These are phyloP conservation scores for Acanthosoma haemorrhoidale DNA, from an alignment of 2,888 invertebrate species.

Conservation along the genomic window DNA sequence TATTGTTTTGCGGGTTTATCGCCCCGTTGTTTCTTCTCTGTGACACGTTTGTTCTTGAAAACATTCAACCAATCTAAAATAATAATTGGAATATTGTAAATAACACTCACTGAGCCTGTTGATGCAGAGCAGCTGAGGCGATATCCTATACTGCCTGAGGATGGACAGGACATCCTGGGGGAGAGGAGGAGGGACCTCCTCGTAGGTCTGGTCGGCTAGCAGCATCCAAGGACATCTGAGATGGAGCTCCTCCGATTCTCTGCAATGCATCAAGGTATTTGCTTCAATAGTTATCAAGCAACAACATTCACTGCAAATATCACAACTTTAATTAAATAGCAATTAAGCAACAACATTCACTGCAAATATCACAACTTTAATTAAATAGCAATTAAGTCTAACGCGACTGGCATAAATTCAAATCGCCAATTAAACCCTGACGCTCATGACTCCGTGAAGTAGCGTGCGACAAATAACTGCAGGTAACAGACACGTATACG, in stretches of 20 bases:
- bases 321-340: neutral
- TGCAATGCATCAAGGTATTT: conserved; percentile 1
- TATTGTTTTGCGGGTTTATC: too few species aligned
- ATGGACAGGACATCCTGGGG: conserved; percentile 49
- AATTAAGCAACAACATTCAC: too few species aligned
- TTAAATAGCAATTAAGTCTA: too few species aligned
- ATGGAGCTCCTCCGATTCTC: conserved; percentile 28
- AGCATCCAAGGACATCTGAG: conserved; percentile 50
- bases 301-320: neutral
- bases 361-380: neutral
- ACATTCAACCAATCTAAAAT: too few species aligned
- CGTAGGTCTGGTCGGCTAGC: conserved; percentile 76
- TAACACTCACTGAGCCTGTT: conserved; percentile 47
- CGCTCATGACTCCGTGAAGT: too few species aligned
- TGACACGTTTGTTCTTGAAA: too few species aligned
- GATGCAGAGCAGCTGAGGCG: conserved; percentile 72
- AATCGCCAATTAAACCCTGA: too few species aligned
- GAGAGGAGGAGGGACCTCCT: conserved; percentile 49
- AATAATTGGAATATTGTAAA: too few species aligned
- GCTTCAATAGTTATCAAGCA: neutral
- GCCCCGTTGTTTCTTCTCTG: too few species aligned
- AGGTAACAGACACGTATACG: too few species aligned
- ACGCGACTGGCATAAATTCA: too few species aligned
- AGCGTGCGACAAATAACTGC: too few species aligned
- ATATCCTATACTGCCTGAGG: conserved; percentile 60